phyloP scores from a whole-genome alignment of 2,888 invertebrate species.

The Agrotis puta region DNA sequence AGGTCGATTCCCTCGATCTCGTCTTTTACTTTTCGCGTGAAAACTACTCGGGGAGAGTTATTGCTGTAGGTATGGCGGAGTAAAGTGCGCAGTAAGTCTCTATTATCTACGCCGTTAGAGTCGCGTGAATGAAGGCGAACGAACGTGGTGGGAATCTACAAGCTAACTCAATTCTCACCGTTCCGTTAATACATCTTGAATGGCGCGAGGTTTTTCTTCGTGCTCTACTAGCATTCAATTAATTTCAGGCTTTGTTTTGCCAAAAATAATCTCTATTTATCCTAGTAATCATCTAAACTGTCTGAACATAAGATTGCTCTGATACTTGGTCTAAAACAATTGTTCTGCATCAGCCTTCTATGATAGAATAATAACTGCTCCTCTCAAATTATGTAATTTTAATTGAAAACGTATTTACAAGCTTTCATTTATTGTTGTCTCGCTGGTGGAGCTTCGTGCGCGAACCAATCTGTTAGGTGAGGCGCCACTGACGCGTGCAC shows the following conservation, averaged over 20 bases:
- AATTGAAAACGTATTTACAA: no score
- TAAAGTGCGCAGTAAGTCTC: slow-evolving; percentile 90
- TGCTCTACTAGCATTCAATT: slow-evolving; percentile 72
- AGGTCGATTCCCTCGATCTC: slow-evolving; percentile 71
- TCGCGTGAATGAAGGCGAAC: slow-evolving; percentile 88
- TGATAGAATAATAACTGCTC: no score
- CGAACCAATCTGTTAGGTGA: no score
- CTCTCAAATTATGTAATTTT: no score
- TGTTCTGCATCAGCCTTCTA: not conserved
- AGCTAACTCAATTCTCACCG: slow-evolving; percentile 83
- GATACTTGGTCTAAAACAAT: not conserved
- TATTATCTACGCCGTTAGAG: slow-evolving; percentile 90
- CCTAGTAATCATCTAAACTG: no score
- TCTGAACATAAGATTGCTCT: not conserved
- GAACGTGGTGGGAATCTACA: slow-evolving; percentile 87
- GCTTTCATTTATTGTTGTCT: no score
- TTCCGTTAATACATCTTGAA: slow-evolving; percentile 72
- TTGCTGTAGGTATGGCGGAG: slow-evolving; percentile 86
- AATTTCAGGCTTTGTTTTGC: slow-evolving; percentile 60
- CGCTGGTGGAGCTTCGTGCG: no score
- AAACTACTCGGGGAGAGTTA: slow-evolving; percentile 85
- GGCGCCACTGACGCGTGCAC: no score
- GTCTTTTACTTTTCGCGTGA: slow-evolving; percentile 77
- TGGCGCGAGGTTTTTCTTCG: slow-evolving; percentile 68
- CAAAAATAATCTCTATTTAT: not conserved